Evolutionary conservation across 2,888 invertebrate genomes (phyloP), one percentile per base, ranked within the genome.

Genomic region (Pheosia gnoma): DNA sequence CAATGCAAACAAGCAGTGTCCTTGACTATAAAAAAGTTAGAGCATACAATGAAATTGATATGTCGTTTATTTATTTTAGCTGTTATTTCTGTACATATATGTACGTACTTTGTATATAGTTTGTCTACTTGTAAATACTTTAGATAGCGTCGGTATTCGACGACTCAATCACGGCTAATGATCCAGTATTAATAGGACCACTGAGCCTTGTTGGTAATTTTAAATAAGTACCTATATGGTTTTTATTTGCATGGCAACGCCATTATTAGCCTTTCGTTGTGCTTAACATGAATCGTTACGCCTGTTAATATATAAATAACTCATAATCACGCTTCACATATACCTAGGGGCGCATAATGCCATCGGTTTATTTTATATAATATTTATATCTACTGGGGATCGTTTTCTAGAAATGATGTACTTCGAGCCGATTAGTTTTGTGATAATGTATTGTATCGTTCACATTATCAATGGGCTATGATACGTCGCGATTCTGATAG

Each of bases 61-160:
- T 90, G 91, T 91, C 84, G 86, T 82, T 88, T 92, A 92, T 91
- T 92, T 91, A 91, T 91, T 91, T 89, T 90, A 90, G 87, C 84
- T 83, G 72, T 80, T 87, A 83, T 82, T 85, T 80, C 78, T 90
- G 87, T 90, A 90, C 85, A 91, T 90, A 90, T 86, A 55, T 55
- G 38, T 55, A 55, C 39, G 82, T 86, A 87, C 79, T 77, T 84
- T 91, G 90, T 91, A 90, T 83, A 92, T 90, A 91, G 72, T 85
- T 84, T 80, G 71, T 82, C 77, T 84, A 81, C 71, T 79, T 90
- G 90, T 90, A 91, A 87, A 90, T 90, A 90, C 75, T 81, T 74
- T 82, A 86, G 81, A 75, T 83, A 74, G 80, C 72, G 71, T 74
- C 78, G 80, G 83, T 79, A 77, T 65, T 70, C 78, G 78, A 83